Percentiles rank a stretch among this genome's conserved stretches.
Evolutionary conservation across 2,888 invertebrate genomes (phyloP).

Genomic region (Eupithecia subfuscata): DNA sequence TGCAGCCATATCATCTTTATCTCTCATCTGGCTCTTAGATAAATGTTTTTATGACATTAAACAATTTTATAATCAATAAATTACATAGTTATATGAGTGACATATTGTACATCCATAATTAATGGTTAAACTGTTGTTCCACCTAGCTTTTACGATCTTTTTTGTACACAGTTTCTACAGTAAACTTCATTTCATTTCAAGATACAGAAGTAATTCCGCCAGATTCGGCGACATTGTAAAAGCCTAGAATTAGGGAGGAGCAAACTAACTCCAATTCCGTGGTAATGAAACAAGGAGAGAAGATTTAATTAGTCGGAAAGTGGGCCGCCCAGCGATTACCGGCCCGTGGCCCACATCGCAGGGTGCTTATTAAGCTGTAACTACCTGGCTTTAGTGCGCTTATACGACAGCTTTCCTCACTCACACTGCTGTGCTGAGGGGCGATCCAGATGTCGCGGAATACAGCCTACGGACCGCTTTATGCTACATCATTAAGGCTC

Average conservation of each 20-base stretch:
- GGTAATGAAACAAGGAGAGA: constrained; percentile 32
- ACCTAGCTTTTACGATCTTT: no score
- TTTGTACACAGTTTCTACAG: no score
- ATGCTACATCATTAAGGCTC: not conserved
- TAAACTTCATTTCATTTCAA: no score
- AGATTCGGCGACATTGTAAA: not conserved
- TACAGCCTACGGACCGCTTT: not conserved
- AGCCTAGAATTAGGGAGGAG: not conserved
- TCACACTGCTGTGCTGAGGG: constrained; percentile 36
- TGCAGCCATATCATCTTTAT: not conserved
- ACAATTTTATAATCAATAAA: no score
- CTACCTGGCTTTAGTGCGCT: constrained; percentile 41
- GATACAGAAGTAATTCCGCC: not conserved
- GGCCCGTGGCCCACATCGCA: constrained; percentile 32
- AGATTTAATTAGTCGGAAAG: constrained; percentile 32
- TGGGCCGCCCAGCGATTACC: constrained; percentile 33
- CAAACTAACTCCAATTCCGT: constrained; percentile 6
- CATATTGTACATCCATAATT: no score
- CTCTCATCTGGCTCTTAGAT: no score
- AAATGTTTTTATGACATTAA: no score
- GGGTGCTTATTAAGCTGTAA: constrained; percentile 46
- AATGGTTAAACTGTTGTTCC: no score
- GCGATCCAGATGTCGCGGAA: not conserved
- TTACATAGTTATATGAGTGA: no score
- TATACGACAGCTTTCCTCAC: constrained; percentile 47